phyloP scores from a whole-genome alignment of 2,797 vertebrate species.

The Urophycis tenuis region DNA sequence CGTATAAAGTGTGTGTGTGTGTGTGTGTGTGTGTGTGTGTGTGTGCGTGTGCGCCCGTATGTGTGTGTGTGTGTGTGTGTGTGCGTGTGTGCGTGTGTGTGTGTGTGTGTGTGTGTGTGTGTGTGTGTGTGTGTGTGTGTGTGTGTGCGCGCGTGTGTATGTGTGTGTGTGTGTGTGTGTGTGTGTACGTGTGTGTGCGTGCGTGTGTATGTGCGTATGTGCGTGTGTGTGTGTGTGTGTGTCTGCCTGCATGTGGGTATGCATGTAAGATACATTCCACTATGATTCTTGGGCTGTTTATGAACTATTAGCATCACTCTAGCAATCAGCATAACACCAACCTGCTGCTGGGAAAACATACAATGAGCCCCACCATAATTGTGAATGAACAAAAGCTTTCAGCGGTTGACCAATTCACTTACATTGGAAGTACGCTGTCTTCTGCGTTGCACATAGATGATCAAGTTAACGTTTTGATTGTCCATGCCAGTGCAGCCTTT shows the following conservation, averaged over 20 bases:
- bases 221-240: background rate
- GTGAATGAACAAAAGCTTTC: background rate
- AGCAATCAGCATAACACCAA: background rate
- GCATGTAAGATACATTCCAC: background rate
- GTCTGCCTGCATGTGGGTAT: background rate
- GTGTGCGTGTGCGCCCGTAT: background rate
- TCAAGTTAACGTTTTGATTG: background rate
- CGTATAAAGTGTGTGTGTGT: conserved; percentile 8
- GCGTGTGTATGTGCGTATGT: background rate
- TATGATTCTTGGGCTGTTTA: conserved; percentile 2
- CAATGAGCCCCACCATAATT: background rate
- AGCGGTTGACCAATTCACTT: background rate
- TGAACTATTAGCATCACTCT: background rate
- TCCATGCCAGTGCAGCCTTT: background rate
- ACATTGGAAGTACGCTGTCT: background rate
- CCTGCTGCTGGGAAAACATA: background rate
- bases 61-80: conserved; percentile 1
- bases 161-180: background rate
- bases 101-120: background rate
- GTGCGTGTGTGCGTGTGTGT: background rate
- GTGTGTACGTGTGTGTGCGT: background rate
- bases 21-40: conserved; percentile 17
- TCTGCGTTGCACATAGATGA: background rate
- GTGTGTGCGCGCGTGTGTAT: background rate
- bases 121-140: background rate